Evolutionary conservation across 2,797 vertebrate genomes (phyloP), one percentile per base, ranked within the genome.

Genomic region (Rhodeus uyekii): DNA sequence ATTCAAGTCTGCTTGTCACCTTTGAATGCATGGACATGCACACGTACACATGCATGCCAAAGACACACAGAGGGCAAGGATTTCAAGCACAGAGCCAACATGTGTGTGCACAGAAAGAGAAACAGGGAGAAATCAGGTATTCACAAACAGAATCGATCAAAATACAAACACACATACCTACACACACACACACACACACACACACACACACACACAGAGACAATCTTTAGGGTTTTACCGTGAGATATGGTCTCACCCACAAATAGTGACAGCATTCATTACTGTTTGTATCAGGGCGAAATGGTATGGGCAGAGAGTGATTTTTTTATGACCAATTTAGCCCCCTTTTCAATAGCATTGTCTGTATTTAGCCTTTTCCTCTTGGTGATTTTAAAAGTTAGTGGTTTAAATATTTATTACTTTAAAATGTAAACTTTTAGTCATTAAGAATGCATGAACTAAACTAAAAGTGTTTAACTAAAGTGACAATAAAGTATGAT

Each of bases 1-100:
- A 73, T 63, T 73, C 55, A 50, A 68, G 50, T 53, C 69, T 75
- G 42, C 42, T 42, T 16, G 61, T 53, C 48, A 27, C 38, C n/a
- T 73, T 61, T 63, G 39, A 69, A 77, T 38, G 44, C 32, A 48
- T 55, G 44, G 19, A 34, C 18, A 12, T n/a, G 8, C 5, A 1
- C 22, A n/a, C 73, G 48, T 8, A 60, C 19, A 44, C 58, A 29
- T 13, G 8, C 39, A 27, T 29, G 53, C 19, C 61, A 24, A 69
- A 67, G 58, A 82, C 38, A 48, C 9, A n/a, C 50, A 39, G 46
- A 32, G n/a, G 29, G 29, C 13, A 13, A 44, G 34, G 6, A 67
- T 24, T 64, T 55, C 13, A 48, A 38, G 38, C 55, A 73, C n/a
- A 29, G 22, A 53, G 42, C 10, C 22, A 42, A 73, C 34, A 29